phyloP scores from a whole-genome alignment of 2,113 vertebrate species.

The Aythya baeri region DNA sequence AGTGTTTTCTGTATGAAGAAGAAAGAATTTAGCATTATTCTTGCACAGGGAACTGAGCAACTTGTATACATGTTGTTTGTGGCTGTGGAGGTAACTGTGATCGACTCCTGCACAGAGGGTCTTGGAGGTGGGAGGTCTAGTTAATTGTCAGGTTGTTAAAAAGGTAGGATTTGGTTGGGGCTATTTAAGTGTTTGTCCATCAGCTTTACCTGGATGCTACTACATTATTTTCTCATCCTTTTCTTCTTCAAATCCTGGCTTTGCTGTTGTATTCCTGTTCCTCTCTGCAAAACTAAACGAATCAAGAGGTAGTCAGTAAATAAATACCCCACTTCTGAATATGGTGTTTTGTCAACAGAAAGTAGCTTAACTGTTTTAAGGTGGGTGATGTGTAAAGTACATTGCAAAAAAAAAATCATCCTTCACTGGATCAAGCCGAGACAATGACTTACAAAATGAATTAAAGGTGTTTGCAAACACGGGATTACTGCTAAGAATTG shows the following conservation, averaged over 20 bases:
- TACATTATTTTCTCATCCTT: not conserved
- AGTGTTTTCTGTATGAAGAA: not conserved
- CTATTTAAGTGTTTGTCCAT: not conserved
- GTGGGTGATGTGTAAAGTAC: not conserved
- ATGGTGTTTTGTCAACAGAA: not conserved
- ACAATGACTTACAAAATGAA: not conserved
- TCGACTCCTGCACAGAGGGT: not conserved
- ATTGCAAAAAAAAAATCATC: not conserved
- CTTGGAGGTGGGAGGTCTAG: conserved; percentile 44
- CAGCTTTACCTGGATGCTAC: not conserved
- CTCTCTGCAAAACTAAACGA: not conserved
- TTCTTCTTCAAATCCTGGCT: conserved; percentile 17
- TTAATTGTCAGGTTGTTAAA: not conserved
- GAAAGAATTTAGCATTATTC: not conserved
- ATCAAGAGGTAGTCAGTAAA: not conserved
- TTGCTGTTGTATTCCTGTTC: not conserved
- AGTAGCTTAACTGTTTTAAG: not conserved
- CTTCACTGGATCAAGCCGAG: not conserved
- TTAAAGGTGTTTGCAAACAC: conserved; percentile 32
- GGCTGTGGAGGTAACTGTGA: not conserved
- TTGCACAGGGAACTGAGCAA: not conserved
- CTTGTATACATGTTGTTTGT: not conserved
- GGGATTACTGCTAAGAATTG: not conserved
- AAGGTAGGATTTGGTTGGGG: not conserved
- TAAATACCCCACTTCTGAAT: not conserved